phyloP scores from a whole-genome alignment of 2,797 vertebrate species.

The Myotis myotis region DNA sequence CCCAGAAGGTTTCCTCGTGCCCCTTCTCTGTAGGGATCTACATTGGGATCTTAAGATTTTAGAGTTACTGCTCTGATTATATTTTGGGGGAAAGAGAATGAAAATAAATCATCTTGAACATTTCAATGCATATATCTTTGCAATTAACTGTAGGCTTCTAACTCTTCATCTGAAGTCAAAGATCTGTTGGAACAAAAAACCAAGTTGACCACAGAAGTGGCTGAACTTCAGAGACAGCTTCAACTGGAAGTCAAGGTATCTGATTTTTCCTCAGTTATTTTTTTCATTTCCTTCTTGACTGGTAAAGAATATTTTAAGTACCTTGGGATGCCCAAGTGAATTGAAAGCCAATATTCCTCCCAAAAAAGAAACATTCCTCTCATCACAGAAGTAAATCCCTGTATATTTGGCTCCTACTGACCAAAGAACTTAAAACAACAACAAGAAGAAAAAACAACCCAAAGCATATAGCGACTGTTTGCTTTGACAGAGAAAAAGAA shows the following conservation, averaged over 20 bases:
- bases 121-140: constrained; percentile 55
- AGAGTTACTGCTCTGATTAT: background rate
- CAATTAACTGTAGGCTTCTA: constrained; percentile 84
- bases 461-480: background rate
- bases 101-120: constrained; percentile 27
- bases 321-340: constrained; percentile 6
- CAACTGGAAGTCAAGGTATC: constrained; percentile 90
- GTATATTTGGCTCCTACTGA: background rate
- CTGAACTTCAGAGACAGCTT: constrained; percentile 89
- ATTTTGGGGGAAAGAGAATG: background rate
- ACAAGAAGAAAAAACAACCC: too few relatives aligned
- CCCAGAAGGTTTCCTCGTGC: background rate
- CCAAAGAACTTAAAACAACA: background rate
- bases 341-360: background rate
- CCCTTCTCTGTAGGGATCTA: background rate
- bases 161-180: constrained; percentile 89
- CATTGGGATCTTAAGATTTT: background rate
- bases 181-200: constrained; percentile 91
- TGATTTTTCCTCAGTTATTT: background rate
- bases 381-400: constrained; percentile 29
- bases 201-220: constrained; percentile 90
- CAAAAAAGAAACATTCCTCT: constrained; percentile 4
- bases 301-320: background rate
- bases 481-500: constrained; percentile 10
- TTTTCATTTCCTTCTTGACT: background rate